Evolutionary conservation across 2,797 vertebrate species (phyloP), one percentile per base, ranked within the genome.

Genomic region (Channa striata): DNA sequence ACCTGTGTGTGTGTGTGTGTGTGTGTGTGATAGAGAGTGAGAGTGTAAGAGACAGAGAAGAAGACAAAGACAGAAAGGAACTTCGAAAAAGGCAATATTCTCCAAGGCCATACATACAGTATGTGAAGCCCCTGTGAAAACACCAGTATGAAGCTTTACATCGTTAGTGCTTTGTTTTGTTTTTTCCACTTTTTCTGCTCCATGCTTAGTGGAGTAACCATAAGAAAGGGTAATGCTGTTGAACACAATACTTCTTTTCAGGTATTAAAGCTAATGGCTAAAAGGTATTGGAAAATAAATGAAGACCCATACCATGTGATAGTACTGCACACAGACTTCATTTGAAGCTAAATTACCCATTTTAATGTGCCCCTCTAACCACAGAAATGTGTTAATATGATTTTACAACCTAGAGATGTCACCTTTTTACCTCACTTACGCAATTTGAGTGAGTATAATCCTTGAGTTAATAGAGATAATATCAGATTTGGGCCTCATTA

Each of bases 291-390:
- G 73, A 77, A 87, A 87, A 89, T 63, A 80, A 85, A 87, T 85
- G 44, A 84, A 82, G 68, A 60, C 60, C 63, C 47, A 63, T 58
- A 56, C 67, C 11, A 33, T 74, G 68, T 61, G 71, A 84, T 69
- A 72, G 63, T 47, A 69, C 59, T 73, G 60, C 77, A 78, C 68
- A 74, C 58, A 79, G 79, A 83, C 80, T 86, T 87, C 63, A 92
- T 88, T 87, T 83, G 52, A 87, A 86, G 74, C 78, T 76, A 86
- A 91, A 91, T 88, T 87, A 79, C 82, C 84, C 74, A 60, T 83
- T 89, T 88, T 74, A 82, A 86, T 82, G 77, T 72, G 62, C 34
- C 78, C 78, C 80, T 83, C 83, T 59, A 81, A 85, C 82, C 83
- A 89, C 58, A 82, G 69, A 87, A 82, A 85, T 84, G 52, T 77